A percentile compares a stretch with the other conserved stretches of the same genome.
Evolutionary conservation across 2,888 invertebrate genomes (phyloP).

Genomic region (Nematopogon swammerdamellus): DNA sequence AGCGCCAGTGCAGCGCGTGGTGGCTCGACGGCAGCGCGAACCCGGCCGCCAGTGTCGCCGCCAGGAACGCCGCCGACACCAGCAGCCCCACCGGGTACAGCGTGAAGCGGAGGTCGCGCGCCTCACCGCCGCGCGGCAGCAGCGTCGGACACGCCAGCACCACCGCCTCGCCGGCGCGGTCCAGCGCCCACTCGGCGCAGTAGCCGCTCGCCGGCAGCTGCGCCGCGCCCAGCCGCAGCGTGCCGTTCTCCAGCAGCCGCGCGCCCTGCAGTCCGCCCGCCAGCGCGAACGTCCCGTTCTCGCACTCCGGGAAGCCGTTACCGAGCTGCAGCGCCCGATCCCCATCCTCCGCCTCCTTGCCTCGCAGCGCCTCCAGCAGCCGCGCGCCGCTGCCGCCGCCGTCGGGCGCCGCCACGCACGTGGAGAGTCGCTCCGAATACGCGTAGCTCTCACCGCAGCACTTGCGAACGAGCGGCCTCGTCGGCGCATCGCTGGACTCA

Average conservation of each 20-base stretch:
- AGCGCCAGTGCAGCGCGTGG: conserved; percentile 85
- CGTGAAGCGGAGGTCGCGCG: conserved; percentile 59
- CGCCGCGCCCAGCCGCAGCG: conserved; percentile 42
- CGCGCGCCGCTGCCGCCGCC: conserved; percentile 21
- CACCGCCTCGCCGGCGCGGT: conserved; percentile 58
- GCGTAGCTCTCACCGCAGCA: conserved; percentile 68
- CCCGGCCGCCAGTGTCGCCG: conserved; percentile 76
- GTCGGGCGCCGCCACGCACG: conserved; percentile 28
- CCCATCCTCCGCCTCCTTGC: conserved; percentile 16
- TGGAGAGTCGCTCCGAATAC: conserved; percentile 55
- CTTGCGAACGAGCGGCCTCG: conserved; percentile 47
- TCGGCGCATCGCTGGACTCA: conserved; percentile 23
- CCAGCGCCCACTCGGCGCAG: conserved; percentile 43
- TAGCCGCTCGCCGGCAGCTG: conserved; percentile 32
- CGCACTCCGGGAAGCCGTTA: conserved; percentile 56
- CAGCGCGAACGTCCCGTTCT: conserved; percentile 47
- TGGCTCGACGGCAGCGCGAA: conserved; percentile 78
- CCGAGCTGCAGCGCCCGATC: conserved; percentile 28
- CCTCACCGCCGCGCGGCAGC: conserved; percentile 12
- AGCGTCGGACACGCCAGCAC: conserved; percentile 37
- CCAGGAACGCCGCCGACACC: conserved; percentile 77
- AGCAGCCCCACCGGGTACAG: conserved; percentile 76
- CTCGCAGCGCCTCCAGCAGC: conserved; percentile 26
- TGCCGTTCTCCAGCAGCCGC: conserved; percentile 49
- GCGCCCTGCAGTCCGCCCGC: conserved; percentile 55